phyloP scores from a whole-genome alignment of 2,797 vertebrate genomes.

The Pampus argenteus region DNA sequence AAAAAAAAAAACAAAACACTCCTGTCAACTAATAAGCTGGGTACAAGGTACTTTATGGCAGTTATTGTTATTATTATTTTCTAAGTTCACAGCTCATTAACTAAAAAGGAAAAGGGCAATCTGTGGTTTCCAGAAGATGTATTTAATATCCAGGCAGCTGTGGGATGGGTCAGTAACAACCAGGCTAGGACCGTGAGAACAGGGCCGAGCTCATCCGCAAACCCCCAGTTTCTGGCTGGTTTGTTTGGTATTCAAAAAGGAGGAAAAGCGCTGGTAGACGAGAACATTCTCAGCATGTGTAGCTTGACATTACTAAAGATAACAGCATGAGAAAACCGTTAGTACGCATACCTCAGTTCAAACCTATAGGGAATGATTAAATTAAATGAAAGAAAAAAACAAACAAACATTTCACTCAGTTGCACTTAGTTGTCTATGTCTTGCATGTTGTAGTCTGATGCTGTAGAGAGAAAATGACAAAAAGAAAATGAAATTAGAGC shows the following conservation, averaged over 20 bases:
- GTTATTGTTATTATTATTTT: slow-evolving; percentile 77
- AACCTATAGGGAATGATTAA: slow-evolving; percentile 96
- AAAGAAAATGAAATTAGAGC: slow-evolving; percentile 86
- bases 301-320: slow-evolving; percentile 96
- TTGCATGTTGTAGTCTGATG: slow-evolving; percentile 98
- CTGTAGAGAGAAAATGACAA: slow-evolving; percentile 88
- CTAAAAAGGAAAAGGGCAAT: slow-evolving; percentile 75
- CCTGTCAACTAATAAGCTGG: slow-evolving; percentile 92
- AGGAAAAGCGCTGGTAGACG: slow-evolving; percentile 91
- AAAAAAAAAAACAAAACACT: slow-evolving; percentile 93
- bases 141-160: slow-evolving; percentile 88
- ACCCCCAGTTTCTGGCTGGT: slow-evolving; percentile 85
- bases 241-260: slow-evolving; percentile 88
- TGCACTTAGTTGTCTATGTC: slow-evolving; percentile 96
- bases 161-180: slow-evolving; percentile 86
- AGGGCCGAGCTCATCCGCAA: slow-evolving; percentile 83
- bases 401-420: slow-evolving; percentile 94
- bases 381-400: slow-evolving; percentile 78
- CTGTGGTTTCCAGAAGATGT: slow-evolving; percentile 84
- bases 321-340: slow-evolving; percentile 97
- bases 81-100: slow-evolving; percentile 81
- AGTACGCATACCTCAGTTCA: slow-evolving; percentile 96
- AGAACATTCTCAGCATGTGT: slow-evolving; percentile 96
- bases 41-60: slow-evolving; percentile 90
- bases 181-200: slow-evolving; percentile 87